phyloP scores from a whole-genome alignment of 2,888 invertebrate species.

The Carterocephalus palaemon region DNA sequence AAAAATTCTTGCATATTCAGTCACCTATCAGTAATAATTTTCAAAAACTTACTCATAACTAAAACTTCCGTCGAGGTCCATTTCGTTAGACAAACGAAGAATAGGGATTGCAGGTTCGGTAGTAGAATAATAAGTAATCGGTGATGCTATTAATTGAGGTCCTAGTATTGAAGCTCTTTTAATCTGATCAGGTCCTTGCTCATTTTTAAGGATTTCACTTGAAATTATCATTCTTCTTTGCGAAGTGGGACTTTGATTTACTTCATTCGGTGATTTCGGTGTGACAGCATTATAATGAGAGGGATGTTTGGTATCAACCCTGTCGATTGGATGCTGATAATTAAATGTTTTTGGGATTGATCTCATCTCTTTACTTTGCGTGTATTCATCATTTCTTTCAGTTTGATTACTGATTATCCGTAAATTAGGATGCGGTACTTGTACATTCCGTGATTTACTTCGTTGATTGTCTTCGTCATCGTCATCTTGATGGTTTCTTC shows the following conservation, averaged over 20 bases:
- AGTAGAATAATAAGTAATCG: slow-evolving; percentile 60
- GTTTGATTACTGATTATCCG: slow-evolving; percentile 42
- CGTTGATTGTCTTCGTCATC: slow-evolving; percentile 41
- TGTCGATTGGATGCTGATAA: slow-evolving; percentile 54
- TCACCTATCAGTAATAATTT: background rate
- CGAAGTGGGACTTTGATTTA: slow-evolving; percentile 45
- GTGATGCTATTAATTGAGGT: slow-evolving; percentile 51
- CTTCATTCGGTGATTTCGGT: slow-evolving; percentile 32
- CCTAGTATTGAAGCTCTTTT: slow-evolving; percentile 50
- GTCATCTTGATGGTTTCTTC: slow-evolving; percentile 47
- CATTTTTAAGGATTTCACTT: slow-evolving; percentile 51
- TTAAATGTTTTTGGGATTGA: slow-evolving; percentile 40
- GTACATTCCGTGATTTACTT: slow-evolving; percentile 31
- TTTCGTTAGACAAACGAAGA: slow-evolving; percentile 73
- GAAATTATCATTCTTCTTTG: slow-evolving; percentile 55
- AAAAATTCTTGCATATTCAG: background rate
- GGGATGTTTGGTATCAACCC: slow-evolving; percentile 54
- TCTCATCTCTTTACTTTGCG: slow-evolving; percentile 46
- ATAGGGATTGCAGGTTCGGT: slow-evolving; percentile 75
- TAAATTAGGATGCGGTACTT: slow-evolving; percentile 32
- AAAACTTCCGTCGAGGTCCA: slow-evolving; percentile 77
- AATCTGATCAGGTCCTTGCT: slow-evolving; percentile 49
- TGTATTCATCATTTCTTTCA: slow-evolving; percentile 34
- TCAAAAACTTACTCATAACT: slow-evolving; percentile 71
- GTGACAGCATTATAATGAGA: slow-evolving; percentile 38